Conservation (phyloP, 2,113 vertebrate species). For the Peromyscus californicus region DNA sequence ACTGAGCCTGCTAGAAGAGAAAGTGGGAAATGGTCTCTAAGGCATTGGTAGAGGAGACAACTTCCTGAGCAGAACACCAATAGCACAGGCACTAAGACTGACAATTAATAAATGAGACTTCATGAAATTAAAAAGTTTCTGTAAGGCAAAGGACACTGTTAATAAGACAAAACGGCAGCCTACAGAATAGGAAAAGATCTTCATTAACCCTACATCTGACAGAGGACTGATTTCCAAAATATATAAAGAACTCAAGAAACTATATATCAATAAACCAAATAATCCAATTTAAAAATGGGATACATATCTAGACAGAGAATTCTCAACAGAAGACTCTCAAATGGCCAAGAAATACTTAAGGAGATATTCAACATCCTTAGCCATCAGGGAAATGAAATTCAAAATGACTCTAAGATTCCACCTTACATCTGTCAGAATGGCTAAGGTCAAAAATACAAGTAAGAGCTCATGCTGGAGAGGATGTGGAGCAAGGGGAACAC, state of each 20-base stretch:
- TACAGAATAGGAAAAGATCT: neutral
- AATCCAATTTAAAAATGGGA: neutral
- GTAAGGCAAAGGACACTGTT: neutral
- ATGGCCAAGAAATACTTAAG: neutral
- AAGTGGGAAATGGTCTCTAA: neutral
- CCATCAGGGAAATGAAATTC: neutral
- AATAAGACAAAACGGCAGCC: neutral
- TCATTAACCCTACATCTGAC: neutral
- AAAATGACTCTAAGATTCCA: neutral
- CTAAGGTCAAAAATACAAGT: neutral
- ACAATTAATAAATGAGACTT: neutral
- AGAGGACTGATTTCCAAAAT: neutral
- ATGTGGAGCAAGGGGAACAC: no score
- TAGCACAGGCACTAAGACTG: neutral
- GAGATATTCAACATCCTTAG: neutral
- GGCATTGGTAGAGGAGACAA: neutral
- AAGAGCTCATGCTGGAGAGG: neutral
- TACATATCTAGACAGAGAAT: neutral
- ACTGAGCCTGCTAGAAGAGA: neutral
- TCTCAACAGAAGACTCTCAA: neutral
- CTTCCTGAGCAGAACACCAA: neutral
- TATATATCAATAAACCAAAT: neutral
- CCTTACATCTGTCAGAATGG: neutral
- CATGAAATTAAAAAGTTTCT: neutral
- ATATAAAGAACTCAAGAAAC: neutral